These are phyloP conservation scores for Pectinophora gossypiella DNA, from an alignment of 1,140 invertebrate genomes.

Conservation along the genomic window DNA sequence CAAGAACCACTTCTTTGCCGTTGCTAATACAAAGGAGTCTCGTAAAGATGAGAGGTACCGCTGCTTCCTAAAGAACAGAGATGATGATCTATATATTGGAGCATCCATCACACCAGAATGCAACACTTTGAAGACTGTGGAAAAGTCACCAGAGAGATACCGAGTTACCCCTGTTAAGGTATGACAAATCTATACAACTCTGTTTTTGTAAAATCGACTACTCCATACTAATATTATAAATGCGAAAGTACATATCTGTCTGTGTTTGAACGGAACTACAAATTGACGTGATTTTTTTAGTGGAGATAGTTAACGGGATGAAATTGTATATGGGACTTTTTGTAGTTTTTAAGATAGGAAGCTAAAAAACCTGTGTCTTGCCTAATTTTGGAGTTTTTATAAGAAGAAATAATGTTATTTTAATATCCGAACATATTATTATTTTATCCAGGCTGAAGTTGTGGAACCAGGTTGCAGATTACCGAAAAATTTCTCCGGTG, in stretches of 20 bases:
- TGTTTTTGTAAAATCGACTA: not conserved
- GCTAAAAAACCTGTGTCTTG: too few species aligned
- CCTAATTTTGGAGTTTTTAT: too few species aligned
- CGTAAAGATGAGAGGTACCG: slow-evolving; percentile 94
- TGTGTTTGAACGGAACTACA: too few species aligned
- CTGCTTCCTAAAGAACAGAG: slow-evolving; percentile 95
- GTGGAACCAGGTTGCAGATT: slow-evolving; percentile 93
- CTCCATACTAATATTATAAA: too few species aligned
- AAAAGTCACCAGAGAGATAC: slow-evolving; percentile 94
- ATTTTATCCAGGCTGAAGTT: slow-evolving; percentile 84
- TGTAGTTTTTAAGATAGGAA: too few species aligned
- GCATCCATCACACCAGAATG: slow-evolving; percentile 95
- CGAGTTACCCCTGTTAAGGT: slow-evolving; percentile 87
- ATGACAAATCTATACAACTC: slow-evolving; percentile 9
- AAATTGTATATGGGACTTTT: too few species aligned
- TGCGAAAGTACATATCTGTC: too few species aligned
- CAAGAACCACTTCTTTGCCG: slow-evolving; percentile 96
- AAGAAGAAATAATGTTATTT: too few species aligned
- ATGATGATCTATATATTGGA: slow-evolving; percentile 91
- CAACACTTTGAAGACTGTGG: slow-evolving; percentile 93
- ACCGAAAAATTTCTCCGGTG: slow-evolving; percentile 94
- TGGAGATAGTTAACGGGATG: too few species aligned
- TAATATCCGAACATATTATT: not conserved
- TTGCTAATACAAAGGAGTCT: slow-evolving; percentile 95
- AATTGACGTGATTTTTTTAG: too few species aligned